Evolutionary conservation across 2,888 invertebrate genomes (phyloP), one percentile per base, ranked within the genome.

Genomic region (Agelastica alni): DNA sequence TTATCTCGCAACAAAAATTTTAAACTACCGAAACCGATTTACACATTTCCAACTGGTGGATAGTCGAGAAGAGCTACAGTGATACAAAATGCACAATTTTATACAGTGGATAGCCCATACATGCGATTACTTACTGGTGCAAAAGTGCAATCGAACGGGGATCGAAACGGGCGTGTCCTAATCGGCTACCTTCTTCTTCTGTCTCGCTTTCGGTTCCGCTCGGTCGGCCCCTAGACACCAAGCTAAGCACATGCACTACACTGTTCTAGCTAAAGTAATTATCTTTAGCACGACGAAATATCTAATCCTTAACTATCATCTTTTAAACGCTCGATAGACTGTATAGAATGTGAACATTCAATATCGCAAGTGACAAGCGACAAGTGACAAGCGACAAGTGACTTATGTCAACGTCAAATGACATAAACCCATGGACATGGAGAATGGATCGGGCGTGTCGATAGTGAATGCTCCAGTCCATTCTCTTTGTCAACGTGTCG

Each of bases 151-250:
- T 72, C 65, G 72, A 70, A 64, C 70, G 73, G 58, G 72, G 62
- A 66, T 75, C 73, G 66, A 72, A 76, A 53, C 68, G 79, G 71
- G 51, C 77, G 71, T 66, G 77, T 53, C 79, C 78, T 53, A 79
- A 71, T 53, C 75, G 69, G 70, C 75, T 71, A 70, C 82, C 77
- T 69, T 86, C 85, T 66, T 87, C 88, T 77, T 89, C 89, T 59
- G 87, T 88, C 77, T 89, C 89, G 75, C 88, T 88, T 80, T 88
- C 84, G 75, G 86, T 87, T 75, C 86, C 83, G 72, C 83, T 83
- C 73, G 82, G 83, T 70, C 81, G 79, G 69, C 75, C 72, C 76
- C 77, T 78, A 81, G 76, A 75, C 81, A 78, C 75, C 76, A 77
- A 75, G 75, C 75, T 75, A 76, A 75, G 76, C 76, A 75, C 75